A percentile compares a stretch with the other conserved stretches of the same genome.
These are phyloP conservation scores for Mythimna vitellina DNA, from an alignment of 2,888 invertebrate genomes.

Conservation along the genomic window DNA sequence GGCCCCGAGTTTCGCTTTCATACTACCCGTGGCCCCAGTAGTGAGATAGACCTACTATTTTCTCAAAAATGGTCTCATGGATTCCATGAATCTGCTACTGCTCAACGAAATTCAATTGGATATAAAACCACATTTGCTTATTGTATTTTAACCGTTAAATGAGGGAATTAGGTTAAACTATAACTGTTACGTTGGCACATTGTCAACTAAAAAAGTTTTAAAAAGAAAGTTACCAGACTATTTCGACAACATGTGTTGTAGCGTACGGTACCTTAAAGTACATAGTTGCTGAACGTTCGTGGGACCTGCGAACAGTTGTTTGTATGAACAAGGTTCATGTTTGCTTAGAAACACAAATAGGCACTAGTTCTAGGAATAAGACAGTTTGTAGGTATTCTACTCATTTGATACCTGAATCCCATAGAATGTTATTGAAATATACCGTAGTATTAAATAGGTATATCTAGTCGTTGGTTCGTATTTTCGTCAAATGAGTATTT, in stretches of 20 bases:
- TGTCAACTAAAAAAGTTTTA: slow-evolving; percentile 46
- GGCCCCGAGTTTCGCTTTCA: too few species aligned
- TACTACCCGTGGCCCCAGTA: too few species aligned
- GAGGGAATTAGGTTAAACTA: slow-evolving; percentile 47
- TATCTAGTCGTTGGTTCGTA: neutral
- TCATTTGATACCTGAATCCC: neutral
- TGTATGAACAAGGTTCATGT: slow-evolving; percentile 2
- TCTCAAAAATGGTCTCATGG: too few species aligned
- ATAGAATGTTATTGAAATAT: neutral
- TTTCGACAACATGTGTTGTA: slow-evolving; percentile 9
- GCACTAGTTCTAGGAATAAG: neutral
- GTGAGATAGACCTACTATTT: neutral
- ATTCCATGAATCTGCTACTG: neutral
- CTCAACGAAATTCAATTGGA: slow-evolving; percentile 6
- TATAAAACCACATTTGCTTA: slow-evolving; percentile 17
- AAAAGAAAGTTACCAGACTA: slow-evolving; percentile 33
- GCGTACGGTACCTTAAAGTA: slow-evolving; percentile 10
- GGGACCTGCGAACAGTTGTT: slow-evolving; percentile 1
- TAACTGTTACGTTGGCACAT: slow-evolving; percentile 42
- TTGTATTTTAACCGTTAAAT: slow-evolving; percentile 25
- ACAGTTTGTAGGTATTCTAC: neutral
- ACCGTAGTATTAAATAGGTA: neutral
- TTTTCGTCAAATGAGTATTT: neutral
- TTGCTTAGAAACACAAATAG: slow-evolving; percentile 18
- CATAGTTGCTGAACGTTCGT: neutral